These are phyloP conservation scores for Leptinotarsa texana DNA, from an alignment of 1,140 invertebrate genomes.

Conservation along the genomic window DNA sequence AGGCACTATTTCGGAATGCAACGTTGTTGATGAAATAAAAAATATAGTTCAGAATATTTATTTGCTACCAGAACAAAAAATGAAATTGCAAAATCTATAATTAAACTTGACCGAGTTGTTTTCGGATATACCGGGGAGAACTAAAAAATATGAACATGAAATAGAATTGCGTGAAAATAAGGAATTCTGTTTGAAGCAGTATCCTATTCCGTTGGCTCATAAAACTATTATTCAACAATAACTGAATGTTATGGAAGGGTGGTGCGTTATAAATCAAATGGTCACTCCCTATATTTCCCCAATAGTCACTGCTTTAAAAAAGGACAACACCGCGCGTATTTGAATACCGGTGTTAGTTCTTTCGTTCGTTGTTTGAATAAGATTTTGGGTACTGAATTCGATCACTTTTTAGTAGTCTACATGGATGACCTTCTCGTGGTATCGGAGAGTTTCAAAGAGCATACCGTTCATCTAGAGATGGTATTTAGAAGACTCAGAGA, in stretches of 20 bases:
- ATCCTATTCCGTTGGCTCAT: conserved; percentile 16
- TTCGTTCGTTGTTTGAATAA: conserved; percentile 12
- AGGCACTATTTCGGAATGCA: too few species aligned
- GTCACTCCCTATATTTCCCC: conserved; percentile 10
- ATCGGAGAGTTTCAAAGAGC: conserved; percentile 10
- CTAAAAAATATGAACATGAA: conserved; percentile 10
- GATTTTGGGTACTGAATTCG: not conserved
- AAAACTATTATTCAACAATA: not conserved
- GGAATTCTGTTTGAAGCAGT: conserved; percentile 15
- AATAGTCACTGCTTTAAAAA: conserved; percentile 16
- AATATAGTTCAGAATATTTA: not conserved
- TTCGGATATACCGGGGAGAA: conserved; percentile 15
- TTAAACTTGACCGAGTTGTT: not conserved
- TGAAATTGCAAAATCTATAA: not conserved
- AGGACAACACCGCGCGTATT: conserved; percentile 13
- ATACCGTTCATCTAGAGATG: not conserved
- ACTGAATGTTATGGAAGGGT: conserved; percentile 15
- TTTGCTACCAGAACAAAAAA: not conserved
- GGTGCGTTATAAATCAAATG: not conserved
- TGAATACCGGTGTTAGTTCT: not conserved
- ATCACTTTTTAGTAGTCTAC: not conserved
- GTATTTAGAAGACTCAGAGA: conserved; percentile 1
- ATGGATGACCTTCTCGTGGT: conserved; percentile 8
- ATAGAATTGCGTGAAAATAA: conserved; percentile 2
- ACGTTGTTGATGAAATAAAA: not conserved